Conservation (phyloP, 2,888 invertebrate genomes). For the Kuschelorhynchus macadamiae region DNA sequence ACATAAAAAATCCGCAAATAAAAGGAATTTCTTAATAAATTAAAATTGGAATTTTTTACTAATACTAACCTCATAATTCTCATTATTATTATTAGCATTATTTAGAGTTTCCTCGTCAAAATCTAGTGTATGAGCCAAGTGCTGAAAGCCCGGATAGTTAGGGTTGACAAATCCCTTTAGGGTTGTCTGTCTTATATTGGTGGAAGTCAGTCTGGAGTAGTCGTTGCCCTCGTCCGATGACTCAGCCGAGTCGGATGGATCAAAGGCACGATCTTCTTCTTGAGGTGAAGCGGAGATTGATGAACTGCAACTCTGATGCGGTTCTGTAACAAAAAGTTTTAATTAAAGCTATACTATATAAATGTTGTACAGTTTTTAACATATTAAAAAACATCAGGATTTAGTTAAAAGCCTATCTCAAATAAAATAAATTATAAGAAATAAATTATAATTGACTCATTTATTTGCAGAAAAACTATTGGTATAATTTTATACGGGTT, state of each 20-base stretch:
- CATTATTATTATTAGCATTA: conserved; percentile 69
- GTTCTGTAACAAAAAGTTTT: conserved; percentile 60
- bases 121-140: conserved; percentile 79
- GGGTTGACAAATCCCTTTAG: conserved; percentile 83
- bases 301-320: conserved; percentile 66
- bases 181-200: conserved; percentile 35
- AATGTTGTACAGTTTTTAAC: too few species aligned
- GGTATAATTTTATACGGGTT: too few species aligned
- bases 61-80: conserved; percentile 53
- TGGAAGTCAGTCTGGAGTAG: conserved; percentile 66
- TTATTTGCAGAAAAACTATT: too few species aligned
- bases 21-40: too few species aligned
- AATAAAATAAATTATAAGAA: too few species aligned
- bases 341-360: too few species aligned
- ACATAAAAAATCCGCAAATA: too few species aligned
- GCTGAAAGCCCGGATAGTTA: conserved; percentile 88
- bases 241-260: conserved; percentile 71
- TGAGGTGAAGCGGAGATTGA: conserved; percentile 70
- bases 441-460: too few species aligned
- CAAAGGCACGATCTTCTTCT: conserved; percentile 72
- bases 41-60: too few species aligned
- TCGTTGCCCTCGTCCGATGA: conserved; percentile 67
- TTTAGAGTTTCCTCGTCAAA: conserved; percentile 59
- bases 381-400: too few species aligned
- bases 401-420: too few species aligned